A percentile compares a stretch with the other conserved stretches of the same genome.
phyloP scores from a whole-genome alignment of 2,888 invertebrate genomes.

The Antheraea yamamai region DNA sequence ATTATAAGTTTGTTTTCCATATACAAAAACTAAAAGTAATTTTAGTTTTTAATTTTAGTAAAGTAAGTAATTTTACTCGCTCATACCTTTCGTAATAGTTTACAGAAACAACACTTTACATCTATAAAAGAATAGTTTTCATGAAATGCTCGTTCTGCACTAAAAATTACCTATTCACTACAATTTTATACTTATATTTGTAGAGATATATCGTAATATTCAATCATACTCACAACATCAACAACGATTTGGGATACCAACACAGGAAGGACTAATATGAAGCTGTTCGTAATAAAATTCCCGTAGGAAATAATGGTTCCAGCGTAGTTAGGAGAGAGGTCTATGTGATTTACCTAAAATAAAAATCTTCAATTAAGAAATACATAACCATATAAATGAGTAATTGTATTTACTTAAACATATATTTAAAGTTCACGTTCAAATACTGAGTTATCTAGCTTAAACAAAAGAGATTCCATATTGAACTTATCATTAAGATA shows the following conservation, averaged over 20 bases:
- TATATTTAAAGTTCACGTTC: not conserved
- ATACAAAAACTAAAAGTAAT: no score
- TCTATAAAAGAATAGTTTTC: no score
- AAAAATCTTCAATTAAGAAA: no score
- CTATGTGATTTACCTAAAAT: conserved; percentile 87
- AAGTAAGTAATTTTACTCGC: no score
- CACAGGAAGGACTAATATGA: conserved; percentile 86
- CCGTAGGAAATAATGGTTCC: conserved; percentile 90
- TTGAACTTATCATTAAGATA: no score
- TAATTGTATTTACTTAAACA: not conserved
- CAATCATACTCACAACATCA: conserved; percentile 81
- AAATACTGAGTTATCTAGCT: not conserved
- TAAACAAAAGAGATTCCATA: not conserved
- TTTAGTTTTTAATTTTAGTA: no score
- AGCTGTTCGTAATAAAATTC: conserved; percentile 85
- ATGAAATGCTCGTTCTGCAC: not conserved
- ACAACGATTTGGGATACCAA: conserved; percentile 85
- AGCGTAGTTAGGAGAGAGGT: conserved; percentile 89
- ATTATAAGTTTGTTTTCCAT: no score
- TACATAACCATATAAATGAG: not conserved
- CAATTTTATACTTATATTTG: not conserved
- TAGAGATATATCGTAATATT: not conserved
- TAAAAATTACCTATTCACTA: not conserved
- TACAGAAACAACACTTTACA: no score
- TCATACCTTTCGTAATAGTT: no score